Base-by-base conservation (phyloP, 2,888 invertebrate genomes). In the Apotomis turbidana region DNA sequence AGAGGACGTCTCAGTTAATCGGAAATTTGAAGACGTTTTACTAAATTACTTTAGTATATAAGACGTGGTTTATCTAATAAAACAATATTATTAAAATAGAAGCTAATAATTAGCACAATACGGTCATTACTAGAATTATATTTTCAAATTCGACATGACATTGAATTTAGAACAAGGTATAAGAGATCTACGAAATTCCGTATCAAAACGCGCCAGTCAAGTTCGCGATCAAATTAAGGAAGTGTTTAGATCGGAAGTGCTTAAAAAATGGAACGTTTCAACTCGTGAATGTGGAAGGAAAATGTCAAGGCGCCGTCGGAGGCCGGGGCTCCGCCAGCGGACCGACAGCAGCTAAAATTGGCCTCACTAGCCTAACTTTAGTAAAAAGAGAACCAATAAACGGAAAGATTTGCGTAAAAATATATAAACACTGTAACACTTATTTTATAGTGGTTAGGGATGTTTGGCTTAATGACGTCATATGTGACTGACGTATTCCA, bases 301-400 rank as follows among this genome's bases (percentile, higher is more conserved):
- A 92, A 93, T 92, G 93, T 92, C 93, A 93, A 93, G 93, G 93
- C 79, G 79, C 77, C 76, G 71, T 71, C 83, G 89, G 88, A 90
- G 85, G 83, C 78, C 79, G 74, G 74, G 49, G 49, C 49, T 49
- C 49, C 49, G 6, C 2, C 9, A 12, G 49, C 49, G 49, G 9
- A 3, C 49, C 9, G 49, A 41, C 1, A 0, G 27, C 27, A 27
- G 27, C 27, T 27, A 27, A 27, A 27, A 27, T 27, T 27, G 27
- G 27, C 27, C 27, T 1, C 27, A 27, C 27, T 27, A 27, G 27
- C 2, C 27, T 27, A 27, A 27, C 27, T 27, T 27, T 27, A 27
- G 27, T 27, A 27, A 27, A 27, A 27, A 27, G 27, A 27, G 27
- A 27, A 27, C 27, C 27, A 27, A 27, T 27, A 27, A 27, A 27